These are phyloP conservation scores for Gymnoscopelus microlampas DNA, from an alignment of 2,797 vertebrate species.

Conservation along the genomic window DNA sequence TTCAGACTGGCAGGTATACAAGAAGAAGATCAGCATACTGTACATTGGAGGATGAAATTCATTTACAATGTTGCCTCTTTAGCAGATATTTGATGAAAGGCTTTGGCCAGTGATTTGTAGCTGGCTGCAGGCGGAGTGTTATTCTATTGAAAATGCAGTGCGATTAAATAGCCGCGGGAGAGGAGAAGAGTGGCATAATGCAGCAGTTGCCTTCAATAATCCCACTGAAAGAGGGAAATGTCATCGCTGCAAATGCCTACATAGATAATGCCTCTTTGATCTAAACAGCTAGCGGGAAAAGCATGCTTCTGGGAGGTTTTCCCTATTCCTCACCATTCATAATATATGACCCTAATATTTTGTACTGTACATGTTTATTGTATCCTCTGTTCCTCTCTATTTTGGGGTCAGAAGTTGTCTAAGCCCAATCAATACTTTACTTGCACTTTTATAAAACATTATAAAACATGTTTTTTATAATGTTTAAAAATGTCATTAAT, in stretches of 20 bases:
- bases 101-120: constrained; percentile 47
- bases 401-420: no score
- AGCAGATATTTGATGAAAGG: constrained; percentile 11
- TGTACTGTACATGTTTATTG: no score
- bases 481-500: no score
- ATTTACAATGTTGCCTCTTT: no score
- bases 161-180: constrained; percentile 46
- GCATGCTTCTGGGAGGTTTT: constrained; percentile 37
- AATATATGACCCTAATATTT: not conserved
- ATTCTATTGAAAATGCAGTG: constrained; percentile 49
- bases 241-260: constrained; percentile 9
- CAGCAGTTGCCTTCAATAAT: constrained; percentile 42
- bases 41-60: no score
- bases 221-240: constrained; percentile 38
- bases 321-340: constrained; percentile 35
- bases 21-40: no score
- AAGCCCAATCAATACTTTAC: no score
- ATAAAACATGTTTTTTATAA: no score
- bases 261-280: constrained; percentile 31
- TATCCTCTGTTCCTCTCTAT: no score
- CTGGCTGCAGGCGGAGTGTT: constrained; percentile 16
- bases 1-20: no score
- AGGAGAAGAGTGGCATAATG: constrained; percentile 23
- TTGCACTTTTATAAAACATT: no score
- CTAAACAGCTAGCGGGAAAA: constrained; percentile 22